Percentiles rank a stretch among this genome's conserved stretches.
Evolutionary conservation across 2,888 invertebrate genomes (phyloP).

Genomic region (Agrotis segetum): DNA sequence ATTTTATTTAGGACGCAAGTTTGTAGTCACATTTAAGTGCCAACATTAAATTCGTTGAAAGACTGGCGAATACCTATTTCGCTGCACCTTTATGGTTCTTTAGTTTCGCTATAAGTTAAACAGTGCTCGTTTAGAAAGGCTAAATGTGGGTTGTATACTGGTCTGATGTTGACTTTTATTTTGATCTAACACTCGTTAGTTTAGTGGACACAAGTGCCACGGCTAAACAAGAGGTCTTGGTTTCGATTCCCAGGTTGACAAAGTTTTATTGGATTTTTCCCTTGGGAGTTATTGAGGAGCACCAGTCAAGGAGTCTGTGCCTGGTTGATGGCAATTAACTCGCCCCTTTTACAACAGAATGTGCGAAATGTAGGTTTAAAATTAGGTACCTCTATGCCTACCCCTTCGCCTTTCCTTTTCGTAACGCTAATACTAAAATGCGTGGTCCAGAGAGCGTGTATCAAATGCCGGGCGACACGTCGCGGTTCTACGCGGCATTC

Average conservation of each 20-base stretch:
- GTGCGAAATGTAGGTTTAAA: too few relatives aligned
- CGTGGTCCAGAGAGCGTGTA: slow-evolving; percentile 92
- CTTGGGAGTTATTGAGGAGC: too few relatives aligned
- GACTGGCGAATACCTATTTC: slow-evolving; percentile 45
- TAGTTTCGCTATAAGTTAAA: slow-evolving; percentile 37
- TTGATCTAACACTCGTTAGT: not conserved
- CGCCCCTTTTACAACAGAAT: too few relatives aligned
- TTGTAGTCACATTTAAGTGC: slow-evolving; percentile 58
- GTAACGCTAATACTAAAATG: slow-evolving; percentile 22
- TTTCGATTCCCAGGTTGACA: too few relatives aligned
- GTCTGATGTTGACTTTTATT: slow-evolving; percentile 27
- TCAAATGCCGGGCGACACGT: slow-evolving; percentile 92
- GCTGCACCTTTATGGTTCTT: slow-evolving; percentile 52
- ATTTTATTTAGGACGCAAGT: slow-evolving; percentile 54
- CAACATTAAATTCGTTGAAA: slow-evolving; percentile 57
- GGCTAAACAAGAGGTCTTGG: too few relatives aligned
- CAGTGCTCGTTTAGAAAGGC: slow-evolving; percentile 21
- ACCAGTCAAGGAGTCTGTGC: too few relatives aligned
- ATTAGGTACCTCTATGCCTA: too few relatives aligned
- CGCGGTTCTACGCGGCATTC: slow-evolving; percentile 93
- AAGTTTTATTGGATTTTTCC: too few relatives aligned
- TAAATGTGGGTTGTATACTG: slow-evolving; percentile 25
- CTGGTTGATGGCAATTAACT: too few relatives aligned
- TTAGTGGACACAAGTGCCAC: too few relatives aligned
- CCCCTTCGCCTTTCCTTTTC: too few relatives aligned